Conservation (phyloP, 2,113 vertebrate genomes). For the Protomyctophum bolini region DNA sequence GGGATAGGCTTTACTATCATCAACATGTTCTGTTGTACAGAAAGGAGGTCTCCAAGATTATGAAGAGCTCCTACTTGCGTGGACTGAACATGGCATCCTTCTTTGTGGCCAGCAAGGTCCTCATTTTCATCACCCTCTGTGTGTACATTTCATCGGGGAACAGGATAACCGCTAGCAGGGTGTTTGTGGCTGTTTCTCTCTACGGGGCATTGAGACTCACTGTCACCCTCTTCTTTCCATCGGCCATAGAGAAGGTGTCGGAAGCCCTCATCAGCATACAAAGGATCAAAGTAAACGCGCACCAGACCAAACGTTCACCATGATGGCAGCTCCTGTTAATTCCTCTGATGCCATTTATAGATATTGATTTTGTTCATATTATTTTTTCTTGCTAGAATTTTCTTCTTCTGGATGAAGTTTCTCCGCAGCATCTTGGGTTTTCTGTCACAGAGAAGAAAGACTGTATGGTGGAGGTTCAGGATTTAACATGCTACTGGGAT, state of each 20-base stretch:
- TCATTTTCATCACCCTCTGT: conserved; percentile 90
- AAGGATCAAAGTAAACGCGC: conserved; percentile 86
- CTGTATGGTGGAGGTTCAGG: conserved; percentile 77
- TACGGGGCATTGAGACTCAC: conserved; percentile 89
- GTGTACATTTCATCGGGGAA: conserved; percentile 87
- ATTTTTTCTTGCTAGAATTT: conserved; percentile 75
- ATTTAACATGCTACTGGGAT: conserved; percentile 88
- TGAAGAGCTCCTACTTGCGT: conserved; percentile 93
- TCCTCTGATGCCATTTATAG: not conserved
- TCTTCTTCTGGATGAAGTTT: conserved; percentile 87
- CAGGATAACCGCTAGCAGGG: conserved; percentile 84
- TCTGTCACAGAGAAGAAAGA: conserved; percentile 69
- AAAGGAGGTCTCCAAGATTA: conserved; percentile 89
- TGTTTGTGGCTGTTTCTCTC: conserved; percentile 89
- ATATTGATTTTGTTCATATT: conserved; percentile 10
- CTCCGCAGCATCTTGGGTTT: conserved; percentile 58
- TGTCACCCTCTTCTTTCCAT: conserved; percentile 93
- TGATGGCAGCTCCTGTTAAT: not conserved
- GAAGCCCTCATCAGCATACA: conserved; percentile 89
- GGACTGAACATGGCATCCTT: conserved; percentile 94
- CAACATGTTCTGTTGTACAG: conserved; percentile 63
- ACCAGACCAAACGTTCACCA: not conserved
- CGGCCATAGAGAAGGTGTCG: conserved; percentile 87
- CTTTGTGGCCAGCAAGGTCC: conserved; percentile 92
- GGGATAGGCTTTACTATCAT: not conserved